A percentile compares a stretch with the other conserved stretches of the same genome.
phyloP scores from a whole-genome alignment of 2,113 vertebrate genomes.

The Halichoeres trimaculatus region DNA sequence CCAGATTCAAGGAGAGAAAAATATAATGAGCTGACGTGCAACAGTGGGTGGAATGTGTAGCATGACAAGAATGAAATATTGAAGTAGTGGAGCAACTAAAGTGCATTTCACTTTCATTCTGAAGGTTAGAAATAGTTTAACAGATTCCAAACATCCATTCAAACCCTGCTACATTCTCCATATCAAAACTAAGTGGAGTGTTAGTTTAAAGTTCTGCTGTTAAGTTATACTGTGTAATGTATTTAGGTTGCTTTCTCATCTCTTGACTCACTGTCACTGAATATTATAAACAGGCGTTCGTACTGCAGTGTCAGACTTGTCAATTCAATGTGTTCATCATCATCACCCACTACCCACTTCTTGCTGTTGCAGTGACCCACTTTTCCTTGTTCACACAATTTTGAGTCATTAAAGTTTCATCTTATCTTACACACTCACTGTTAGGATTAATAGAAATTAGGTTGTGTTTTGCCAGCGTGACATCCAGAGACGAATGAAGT shows the following conservation, averaged over 20 bases:
- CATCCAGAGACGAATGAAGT: conserved; percentile 34
- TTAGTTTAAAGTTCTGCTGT: neutral
- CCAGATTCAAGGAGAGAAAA: neutral
- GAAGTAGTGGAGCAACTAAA: neutral
- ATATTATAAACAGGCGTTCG: neutral
- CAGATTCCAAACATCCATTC: neutral
- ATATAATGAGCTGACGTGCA: neutral
- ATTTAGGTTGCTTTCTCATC: neutral
- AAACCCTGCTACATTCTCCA: neutral
- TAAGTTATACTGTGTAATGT: neutral
- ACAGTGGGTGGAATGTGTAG: neutral
- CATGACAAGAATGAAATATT: neutral
- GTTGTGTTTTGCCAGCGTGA: conserved; percentile 17
- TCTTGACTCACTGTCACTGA: neutral
- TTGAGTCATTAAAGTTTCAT: conserved; percentile 58
- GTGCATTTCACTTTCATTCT: neutral
- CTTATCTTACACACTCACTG: conserved; percentile 31
- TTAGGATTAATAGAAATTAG: conserved; percentile 45
- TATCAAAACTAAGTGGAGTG: neutral
- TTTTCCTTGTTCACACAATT: conserved; percentile 40
- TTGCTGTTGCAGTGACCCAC: conserved; percentile 39
- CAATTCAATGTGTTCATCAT: conserved; percentile 23
- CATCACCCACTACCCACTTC: conserved; percentile 30
- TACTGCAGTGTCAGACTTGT: conserved; percentile 15
- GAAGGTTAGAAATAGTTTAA: neutral